These are phyloP conservation scores for Martes martes DNA, from an alignment of 2,113 vertebrate genomes.

Conservation along the genomic window DNA sequence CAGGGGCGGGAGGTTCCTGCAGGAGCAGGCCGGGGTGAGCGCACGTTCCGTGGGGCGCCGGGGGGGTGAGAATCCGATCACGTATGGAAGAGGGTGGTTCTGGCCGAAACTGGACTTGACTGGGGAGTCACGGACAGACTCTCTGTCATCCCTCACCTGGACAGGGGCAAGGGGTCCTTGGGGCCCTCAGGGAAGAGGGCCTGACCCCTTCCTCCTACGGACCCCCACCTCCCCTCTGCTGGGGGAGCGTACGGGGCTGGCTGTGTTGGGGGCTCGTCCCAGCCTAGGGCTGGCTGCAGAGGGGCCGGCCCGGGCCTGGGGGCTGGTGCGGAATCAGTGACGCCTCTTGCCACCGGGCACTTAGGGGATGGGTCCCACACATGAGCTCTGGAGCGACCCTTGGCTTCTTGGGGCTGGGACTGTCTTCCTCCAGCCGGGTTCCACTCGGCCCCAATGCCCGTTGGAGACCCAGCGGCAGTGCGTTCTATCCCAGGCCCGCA, in stretches of 20 bases:
- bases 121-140: background rate
- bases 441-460: background rate
- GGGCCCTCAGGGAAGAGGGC: background rate
- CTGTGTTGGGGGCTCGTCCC: background rate
- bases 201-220: background rate
- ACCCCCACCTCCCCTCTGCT: too few relatives aligned
- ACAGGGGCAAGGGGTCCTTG: too few relatives aligned
- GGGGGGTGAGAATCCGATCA: background rate
- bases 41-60: accelerated
- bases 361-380: background rate
- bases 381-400: background rate
- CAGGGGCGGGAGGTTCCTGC: background rate
- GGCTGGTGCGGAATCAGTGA: background rate
- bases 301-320: background rate
- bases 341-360: background rate
- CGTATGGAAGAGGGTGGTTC: background rate
- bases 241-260: background rate
- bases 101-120: background rate
- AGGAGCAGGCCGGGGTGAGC: background rate
- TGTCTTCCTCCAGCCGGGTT: too few relatives aligned
- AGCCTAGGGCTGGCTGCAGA: background rate
- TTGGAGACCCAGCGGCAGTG: accelerated
- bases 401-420: background rate
- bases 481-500: accelerated
- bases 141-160: background rate